phyloP scores from a whole-genome alignment of 2,888 invertebrate species.

The Darwinula stevensoni region DNA sequence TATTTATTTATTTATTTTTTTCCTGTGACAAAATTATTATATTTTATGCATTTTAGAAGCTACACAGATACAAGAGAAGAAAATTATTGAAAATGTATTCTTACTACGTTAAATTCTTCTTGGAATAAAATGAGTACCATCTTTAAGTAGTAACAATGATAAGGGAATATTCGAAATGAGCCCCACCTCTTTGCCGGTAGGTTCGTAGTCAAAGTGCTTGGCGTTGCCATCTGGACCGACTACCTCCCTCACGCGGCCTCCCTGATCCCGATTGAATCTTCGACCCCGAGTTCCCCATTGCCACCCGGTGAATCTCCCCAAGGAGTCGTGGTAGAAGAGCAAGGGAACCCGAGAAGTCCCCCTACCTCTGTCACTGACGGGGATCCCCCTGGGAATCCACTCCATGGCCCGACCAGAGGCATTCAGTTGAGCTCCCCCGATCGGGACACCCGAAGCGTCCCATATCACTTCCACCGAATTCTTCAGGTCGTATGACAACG shows the following conservation, averaged over 20 bases:
- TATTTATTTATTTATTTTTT: too few relatives aligned
- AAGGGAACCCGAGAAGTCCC: not conserved
- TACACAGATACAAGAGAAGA: too few relatives aligned
- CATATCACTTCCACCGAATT: slow-evolving; percentile 67
- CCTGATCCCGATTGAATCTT: not conserved
- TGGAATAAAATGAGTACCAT: too few relatives aligned
- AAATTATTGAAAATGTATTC: too few relatives aligned
- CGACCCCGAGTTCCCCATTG: not conserved
- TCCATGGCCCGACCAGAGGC: not conserved
- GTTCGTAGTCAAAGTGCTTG: not conserved
- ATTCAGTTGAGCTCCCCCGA: not conserved
- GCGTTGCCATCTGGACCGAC: not conserved
- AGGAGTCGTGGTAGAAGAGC: not conserved
- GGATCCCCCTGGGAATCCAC: not conserved
- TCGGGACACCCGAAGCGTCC: slow-evolving; percentile 21
- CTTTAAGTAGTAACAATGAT: too few relatives aligned
- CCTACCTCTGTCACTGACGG: not conserved
- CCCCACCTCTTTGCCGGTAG: not conserved
- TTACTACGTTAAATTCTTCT: too few relatives aligned
- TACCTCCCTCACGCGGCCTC: not conserved
- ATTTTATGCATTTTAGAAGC: too few relatives aligned
- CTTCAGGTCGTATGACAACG: slow-evolving; percentile 73
- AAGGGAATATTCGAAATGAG: too few relatives aligned
- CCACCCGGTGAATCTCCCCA: not conserved
- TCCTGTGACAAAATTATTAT: too few relatives aligned